Evolutionary conservation across 2,797 vertebrate genomes (phyloP), one percentile per base, ranked within the genome.

Genomic region (Gymnodraco acuticeps): DNA sequence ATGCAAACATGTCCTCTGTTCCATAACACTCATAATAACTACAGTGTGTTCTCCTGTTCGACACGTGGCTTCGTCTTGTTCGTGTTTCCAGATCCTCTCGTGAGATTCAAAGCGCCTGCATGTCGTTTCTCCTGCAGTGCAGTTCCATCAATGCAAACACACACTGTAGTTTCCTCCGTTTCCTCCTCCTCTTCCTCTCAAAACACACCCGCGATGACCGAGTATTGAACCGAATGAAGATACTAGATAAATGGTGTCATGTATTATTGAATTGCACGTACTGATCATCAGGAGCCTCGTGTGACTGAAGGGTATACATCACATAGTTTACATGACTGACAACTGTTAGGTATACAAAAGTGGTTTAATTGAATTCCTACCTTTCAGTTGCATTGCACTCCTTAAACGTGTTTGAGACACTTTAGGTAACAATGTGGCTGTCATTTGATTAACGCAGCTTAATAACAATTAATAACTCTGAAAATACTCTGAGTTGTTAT

Each of bases 51-150:
- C 46, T 43, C 27, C 82, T 75, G 76, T 77, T 80, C 69, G 64
- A 87, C 70, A 61, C 1, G 46, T 75, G 74, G 42, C 75, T 84
- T 70, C 74, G 78, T 87, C 80, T 72, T 77, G 78, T 82, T 53
- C 10, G 74, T 64, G 77, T 83, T 78, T 87, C 75, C 7, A 62
- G 74, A 58, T 75, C 64, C 54, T 72, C 74, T 23, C 1, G 58
- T 75, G 79, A 10, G 54, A 69, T 84, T 75, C 62, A 78, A 88
- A 82, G 77, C 47, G 70, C 83, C 84, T 81, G 81, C 89, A 88
- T 86, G 89, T 67, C 73, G 78, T 38, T 68, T 55, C 56, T 78
- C 66, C 80, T 78, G 76, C 64, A 43, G 59, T 77, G 61, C 86
- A 74, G 82, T 64, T 48, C 2, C 33, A 74, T 67, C 62, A 45